A percentile compares a stretch with the other conserved stretches of the same genome.
Evolutionary conservation across 2,797 vertebrate species (phyloP).

Genomic region (Todus mexicanus): DNA sequence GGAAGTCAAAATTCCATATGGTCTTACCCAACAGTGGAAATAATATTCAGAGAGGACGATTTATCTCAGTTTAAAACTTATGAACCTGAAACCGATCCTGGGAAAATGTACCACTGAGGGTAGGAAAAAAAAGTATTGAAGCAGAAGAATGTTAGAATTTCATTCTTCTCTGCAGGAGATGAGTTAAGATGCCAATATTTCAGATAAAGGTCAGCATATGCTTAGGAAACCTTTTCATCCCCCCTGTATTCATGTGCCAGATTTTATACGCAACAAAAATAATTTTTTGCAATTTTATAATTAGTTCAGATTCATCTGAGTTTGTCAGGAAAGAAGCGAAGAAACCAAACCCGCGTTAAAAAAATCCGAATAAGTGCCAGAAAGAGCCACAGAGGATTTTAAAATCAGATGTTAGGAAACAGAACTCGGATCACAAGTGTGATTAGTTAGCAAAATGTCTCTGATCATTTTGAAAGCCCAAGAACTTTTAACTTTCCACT

Average conservation of each 20-base stretch:
- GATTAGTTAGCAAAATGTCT: neutral
- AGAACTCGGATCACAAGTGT: neutral
- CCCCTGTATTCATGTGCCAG: neutral
- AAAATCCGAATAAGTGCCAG: neutral
- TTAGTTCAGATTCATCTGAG: neutral
- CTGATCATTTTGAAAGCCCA: neutral
- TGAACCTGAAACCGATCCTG: neutral
- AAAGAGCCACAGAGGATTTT: neutral
- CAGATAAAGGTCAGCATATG: neutral
- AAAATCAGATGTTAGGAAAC: neutral
- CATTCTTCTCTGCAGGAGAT: neutral
- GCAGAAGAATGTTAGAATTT: neutral
- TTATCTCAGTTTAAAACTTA: neutral
- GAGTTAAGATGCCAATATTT: neutral
- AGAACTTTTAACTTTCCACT: neutral
- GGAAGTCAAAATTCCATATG: neutral
- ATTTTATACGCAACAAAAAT: neutral
- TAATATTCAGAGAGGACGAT: neutral
- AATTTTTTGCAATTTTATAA: neutral
- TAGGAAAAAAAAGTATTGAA: constrained; percentile 15
- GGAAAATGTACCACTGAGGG: neutral
- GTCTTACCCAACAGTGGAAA: neutral
- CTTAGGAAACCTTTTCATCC: neutral
- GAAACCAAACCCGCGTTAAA: neutral
- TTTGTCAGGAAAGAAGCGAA: neutral